These are phyloP conservation scores for Nannoperca obscura DNA, from an alignment of 2,797 vertebrate genomes.

Conservation along the genomic window DNA sequence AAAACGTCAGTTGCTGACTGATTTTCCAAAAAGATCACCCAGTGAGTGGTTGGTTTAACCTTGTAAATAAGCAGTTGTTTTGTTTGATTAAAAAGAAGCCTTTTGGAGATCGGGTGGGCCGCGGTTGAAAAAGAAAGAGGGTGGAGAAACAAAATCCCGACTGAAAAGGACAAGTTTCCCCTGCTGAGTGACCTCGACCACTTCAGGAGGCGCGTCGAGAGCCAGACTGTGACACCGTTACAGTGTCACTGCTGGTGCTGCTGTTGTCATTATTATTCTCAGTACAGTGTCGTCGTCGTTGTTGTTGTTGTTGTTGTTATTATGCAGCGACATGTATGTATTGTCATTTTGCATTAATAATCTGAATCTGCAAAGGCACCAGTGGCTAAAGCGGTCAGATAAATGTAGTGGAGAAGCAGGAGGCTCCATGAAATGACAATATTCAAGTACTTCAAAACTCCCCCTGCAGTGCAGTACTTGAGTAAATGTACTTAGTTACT, in stretches of 20 bases:
- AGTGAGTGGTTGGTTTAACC: slow-evolving; percentile 34
- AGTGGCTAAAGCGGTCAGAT: background rate
- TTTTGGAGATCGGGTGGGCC: slow-evolving; percentile 14
- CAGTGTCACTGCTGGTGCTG: slow-evolving; percentile 8
- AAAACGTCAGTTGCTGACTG: slow-evolving; percentile 5
- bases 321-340: background rate
- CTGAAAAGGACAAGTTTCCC: slow-evolving; percentile 59
- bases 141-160: slow-evolving; percentile 42
- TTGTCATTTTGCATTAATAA: background rate
- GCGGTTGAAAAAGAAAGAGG: slow-evolving; percentile 38
- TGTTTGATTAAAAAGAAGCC: background rate
- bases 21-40: slow-evolving; percentile 13
- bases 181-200: slow-evolving; percentile 53
- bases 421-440: background rate
- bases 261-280: background rate
- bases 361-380: background rate
- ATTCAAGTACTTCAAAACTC: background rate
- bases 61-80: slow-evolving; percentile 38
- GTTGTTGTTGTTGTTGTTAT: background rate
- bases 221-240: slow-evolving; percentile 19
- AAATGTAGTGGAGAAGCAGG: background rate
- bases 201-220: slow-evolving; percentile 31
- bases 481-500: background rate
- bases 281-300: background rate
- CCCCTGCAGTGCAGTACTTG: no score